Evolutionary conservation across 2,113 vertebrate genomes (phyloP).

Genomic region (Corapipo altera): DNA sequence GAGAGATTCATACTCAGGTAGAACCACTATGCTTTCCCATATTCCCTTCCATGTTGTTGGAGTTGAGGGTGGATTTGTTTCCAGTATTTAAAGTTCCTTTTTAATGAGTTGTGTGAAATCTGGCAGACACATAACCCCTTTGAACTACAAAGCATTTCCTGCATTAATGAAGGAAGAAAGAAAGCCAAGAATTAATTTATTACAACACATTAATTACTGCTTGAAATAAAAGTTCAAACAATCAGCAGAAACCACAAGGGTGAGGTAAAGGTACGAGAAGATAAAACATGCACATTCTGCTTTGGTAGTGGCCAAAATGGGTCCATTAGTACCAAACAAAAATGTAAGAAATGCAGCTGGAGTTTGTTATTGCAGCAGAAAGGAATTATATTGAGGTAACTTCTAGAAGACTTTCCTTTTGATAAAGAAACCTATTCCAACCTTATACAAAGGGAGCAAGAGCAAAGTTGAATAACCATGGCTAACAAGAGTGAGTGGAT

Average conservation of each 20-base stretch:
- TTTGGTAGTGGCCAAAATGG: not conserved
- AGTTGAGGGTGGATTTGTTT: constrained; percentile 5
- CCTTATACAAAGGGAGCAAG: not conserved
- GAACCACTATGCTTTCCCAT: not conserved
- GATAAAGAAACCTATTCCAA: not conserved
- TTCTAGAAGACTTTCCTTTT: not conserved
- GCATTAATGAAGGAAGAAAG: constrained; percentile 24
- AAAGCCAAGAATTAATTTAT: constrained; percentile 27
- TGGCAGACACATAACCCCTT: constrained; percentile 5
- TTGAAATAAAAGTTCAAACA: constrained; percentile 26
- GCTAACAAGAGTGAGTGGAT: not conserved
- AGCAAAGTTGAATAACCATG: not conserved
- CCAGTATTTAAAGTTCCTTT: constrained; percentile 14
- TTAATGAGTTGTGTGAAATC: constrained; percentile 30
- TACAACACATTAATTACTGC: constrained; percentile 22
- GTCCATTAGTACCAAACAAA: not conserved
- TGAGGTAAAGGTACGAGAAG: not conserved
- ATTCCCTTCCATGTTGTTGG: not conserved
- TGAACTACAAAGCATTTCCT: constrained; percentile 42
- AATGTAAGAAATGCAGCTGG: not conserved
- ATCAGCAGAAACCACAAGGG: not conserved
- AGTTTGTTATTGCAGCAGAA: not conserved
- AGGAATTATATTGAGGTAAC: not conserved
- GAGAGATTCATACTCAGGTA: not conserved
- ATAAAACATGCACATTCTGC: not conserved